Percentiles rank a stretch among this genome's conserved stretches.
phyloP scores from a whole-genome alignment of 2,113 vertebrate genomes.

The Erpornis zantholeuca region DNA sequence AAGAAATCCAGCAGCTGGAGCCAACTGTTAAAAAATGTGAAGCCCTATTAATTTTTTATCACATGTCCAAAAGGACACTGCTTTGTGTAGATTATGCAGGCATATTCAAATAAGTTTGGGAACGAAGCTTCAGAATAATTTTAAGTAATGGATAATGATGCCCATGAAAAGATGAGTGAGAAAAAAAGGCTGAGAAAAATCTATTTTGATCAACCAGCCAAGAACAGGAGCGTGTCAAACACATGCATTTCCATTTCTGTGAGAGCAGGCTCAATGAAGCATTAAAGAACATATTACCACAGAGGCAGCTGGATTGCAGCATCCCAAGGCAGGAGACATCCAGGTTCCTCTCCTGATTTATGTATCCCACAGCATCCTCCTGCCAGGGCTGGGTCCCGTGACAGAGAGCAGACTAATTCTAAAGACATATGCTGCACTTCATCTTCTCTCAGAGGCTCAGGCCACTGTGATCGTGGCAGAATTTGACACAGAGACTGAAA shows the following conservation, averaged over 20 bases:
- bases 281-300: conserved; percentile 70
- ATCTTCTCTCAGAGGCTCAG: conserved; percentile 19
- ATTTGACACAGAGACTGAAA: not conserved
- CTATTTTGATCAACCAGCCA: conserved; percentile 63
- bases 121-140: conserved; percentile 39
- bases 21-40: conserved; percentile 26
- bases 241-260: conserved; percentile 72
- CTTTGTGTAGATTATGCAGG: not conserved
- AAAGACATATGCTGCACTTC: conserved; percentile 51
- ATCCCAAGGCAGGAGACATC: conserved; percentile 54
- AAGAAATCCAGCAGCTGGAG: conserved; percentile 44
- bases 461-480: conserved; percentile 26
- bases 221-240: conserved; percentile 57
- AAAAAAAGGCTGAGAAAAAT: conserved; percentile 39
- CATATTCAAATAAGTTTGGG: conserved; percentile 33
- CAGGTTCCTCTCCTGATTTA: conserved; percentile 69
- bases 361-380: conserved; percentile 36
- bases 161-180: conserved; percentile 42
- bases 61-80: conserved; percentile 42
- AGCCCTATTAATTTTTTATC: conserved; percentile 66
- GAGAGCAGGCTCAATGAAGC: conserved; percentile 62
- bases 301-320: conserved; percentile 59
- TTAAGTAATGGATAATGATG: conserved; percentile 47
- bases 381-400: conserved; percentile 53
- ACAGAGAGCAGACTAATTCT: conserved; percentile 32